Evolutionary conservation across 2,888 invertebrate species (phyloP), one percentile per base, ranked within the genome.

Genomic region (Chaetogeoica ovagalla): DNA sequence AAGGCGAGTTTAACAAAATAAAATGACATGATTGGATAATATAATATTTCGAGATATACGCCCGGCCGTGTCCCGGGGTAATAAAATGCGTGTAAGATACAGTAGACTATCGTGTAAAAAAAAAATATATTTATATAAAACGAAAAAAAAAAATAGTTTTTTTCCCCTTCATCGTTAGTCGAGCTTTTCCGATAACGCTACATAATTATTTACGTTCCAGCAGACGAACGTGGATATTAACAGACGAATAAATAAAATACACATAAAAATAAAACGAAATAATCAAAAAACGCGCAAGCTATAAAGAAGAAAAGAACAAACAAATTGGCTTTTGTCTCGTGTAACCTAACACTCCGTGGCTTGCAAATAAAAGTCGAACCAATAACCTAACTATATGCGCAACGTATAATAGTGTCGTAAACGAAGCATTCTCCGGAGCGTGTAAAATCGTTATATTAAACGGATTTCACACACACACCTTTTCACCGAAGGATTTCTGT

Each of bases 1-100:
- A 30, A 30, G 4, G 30, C 30, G 1, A 30, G 30, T 30, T 30
- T 30, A 65, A n/a, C n/a, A 39, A n/a, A 71, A 0, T 2, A 59
- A 4, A 59, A 43, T 9, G 71, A 43, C 23, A 23, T 43, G 43
- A 60, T 60, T 43, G 71, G 71, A 39, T 71, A 60, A 43, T 71
- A 43, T 71, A 71, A 60, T 71, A 71, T 71, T 71, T 59, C 17
- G 23, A 13, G 59, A 60, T 23, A 43, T 39, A n/a, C 15, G n/a
- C 21, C 66, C 3, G 23, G 21, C 66, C 8, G 48, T 43, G 17
- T 21, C 17, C 8, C 21, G 23, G 37, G 11, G 43, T 23, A 59
- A 39, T 43, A 60, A 71, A 71, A 60, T 19, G n/a, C 71, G 17
- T 17, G 19, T 30, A 30, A 1, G 43, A 60, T 43, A 2, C 71